Evolutionary conservation across 2,113 vertebrate species (phyloP), one percentile per base, ranked within the genome.

Genomic region (Verasper variegatus): DNA sequence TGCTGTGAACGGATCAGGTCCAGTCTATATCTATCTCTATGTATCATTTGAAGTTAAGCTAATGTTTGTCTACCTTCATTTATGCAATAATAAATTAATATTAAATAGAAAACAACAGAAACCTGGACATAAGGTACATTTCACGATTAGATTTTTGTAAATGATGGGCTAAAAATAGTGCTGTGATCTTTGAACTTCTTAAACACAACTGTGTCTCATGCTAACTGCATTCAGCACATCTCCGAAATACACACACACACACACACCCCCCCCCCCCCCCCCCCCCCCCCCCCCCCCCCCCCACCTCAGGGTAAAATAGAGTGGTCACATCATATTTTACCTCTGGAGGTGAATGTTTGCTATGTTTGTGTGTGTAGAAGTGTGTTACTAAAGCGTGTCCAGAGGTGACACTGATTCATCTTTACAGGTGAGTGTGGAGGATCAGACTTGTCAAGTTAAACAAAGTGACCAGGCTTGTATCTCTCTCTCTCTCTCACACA

Each of bases 401-500:
- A 51, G 62, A 18, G 1, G 20, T 90, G 78, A 87, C 75, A 76
- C 75, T 83, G 77, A 84, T 88, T 86, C 69, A 74, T 76, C 69
- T 62, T 62, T 85, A 85, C 85, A 82, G 70, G 56, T 72, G 59
- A 82, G 67, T 70, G 63, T 27, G 20, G 21, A 74, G 63, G 64
- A 66, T 68, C 77, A 37, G 15, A n/a, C 76, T 51, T 62, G 49
- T 68, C 55, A 68, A 62, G 58, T 57, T 62, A 42, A 60, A 73
- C 71, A 62, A 74, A 71, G 52, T 77, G 71, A 40, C 65, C 61
- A 76, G 61, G 37, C 77, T 62, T 40, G n/a, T 63, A 15, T 63
- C 59, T 5, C 37, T 37, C 37, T 6, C 18, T 20, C 42, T 47
- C 57, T 3, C 24, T 14, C 42, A 49, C 58, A 31, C n/a, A 35